Percentiles rank a stretch among this genome's conserved stretches.
phyloP scores from a whole-genome alignment of 23 tunicate species.

The Trididemnum nubilum region DNA sequence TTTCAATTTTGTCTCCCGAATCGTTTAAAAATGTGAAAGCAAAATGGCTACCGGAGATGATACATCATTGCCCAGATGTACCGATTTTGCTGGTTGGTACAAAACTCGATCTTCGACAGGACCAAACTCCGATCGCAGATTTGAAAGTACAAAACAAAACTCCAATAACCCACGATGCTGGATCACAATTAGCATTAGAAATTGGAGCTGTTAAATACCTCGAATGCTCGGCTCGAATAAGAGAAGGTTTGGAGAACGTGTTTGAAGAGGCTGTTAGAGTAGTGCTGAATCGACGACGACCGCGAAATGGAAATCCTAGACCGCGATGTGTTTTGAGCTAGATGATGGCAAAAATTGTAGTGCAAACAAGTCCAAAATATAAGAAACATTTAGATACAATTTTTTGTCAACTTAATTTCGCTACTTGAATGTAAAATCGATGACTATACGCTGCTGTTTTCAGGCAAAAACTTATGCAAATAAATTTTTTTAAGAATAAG shows the following conservation, averaged over 20 bases:
- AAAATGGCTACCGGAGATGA: slow-evolving; percentile 2
- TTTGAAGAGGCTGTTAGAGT: slow-evolving; percentile 95
- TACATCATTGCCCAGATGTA: background rate
- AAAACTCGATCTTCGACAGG: background rate
- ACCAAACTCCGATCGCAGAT: background rate
- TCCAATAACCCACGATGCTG: background rate
- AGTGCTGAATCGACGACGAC: slow-evolving; percentile 67
- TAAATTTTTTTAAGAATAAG: no score
- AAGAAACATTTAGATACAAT: no score
- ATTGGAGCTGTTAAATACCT: slow-evolving; percentile 70
- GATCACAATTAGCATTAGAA: background rate
- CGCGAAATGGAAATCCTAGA: slow-evolving; percentile 49
- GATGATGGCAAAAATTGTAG: no score
- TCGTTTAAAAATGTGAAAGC: slow-evolving; percentile 9
- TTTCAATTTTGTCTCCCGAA: slow-evolving; percentile 2
- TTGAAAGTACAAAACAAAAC: background rate
- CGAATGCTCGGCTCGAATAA: slow-evolving; percentile 91
- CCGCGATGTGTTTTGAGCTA: no score
- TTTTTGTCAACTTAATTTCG: no score
- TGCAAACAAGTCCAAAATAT: no score
- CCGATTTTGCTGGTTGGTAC: background rate
- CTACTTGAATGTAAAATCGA: no score
- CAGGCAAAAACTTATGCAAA: no score
- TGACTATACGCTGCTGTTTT: no score
- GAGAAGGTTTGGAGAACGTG: slow-evolving; percentile 82